Percentiles rank a stretch among this genome's conserved stretches.
Evolutionary conservation across 2,888 invertebrate genomes (phyloP).

Genomic region (Stenolophus ochropezus): DNA sequence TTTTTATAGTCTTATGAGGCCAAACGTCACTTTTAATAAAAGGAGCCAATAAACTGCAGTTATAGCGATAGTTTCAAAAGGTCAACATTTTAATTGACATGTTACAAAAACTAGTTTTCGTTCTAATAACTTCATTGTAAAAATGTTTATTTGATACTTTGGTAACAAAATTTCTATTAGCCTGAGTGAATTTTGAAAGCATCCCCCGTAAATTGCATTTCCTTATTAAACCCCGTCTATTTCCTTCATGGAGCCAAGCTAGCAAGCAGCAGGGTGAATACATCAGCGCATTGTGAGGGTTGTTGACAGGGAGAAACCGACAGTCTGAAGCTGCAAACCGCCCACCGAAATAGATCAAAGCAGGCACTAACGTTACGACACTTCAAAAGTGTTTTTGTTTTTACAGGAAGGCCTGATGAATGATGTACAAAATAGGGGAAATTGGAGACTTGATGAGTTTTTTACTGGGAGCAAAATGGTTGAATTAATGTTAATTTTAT

Average conservation of each 20-base stretch:
- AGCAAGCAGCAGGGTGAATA: background rate
- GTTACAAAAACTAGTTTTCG: no score
- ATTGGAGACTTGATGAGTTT: background rate
- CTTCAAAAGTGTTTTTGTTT: constrained; percentile 31
- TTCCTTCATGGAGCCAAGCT: background rate
- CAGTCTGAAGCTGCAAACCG: background rate
- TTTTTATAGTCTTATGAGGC: no score
- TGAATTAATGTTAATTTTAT: background rate
- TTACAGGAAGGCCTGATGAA: constrained; percentile 10
- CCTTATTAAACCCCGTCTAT: background rate
- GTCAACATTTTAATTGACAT: no score
- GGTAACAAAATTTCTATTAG: background rate
- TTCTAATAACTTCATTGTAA: no score
- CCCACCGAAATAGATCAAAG: background rate
- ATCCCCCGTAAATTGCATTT: background rate
- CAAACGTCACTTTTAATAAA: no score
- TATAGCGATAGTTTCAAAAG: no score
- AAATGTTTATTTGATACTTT: no score
- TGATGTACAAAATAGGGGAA: background rate
- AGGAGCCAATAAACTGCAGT: no score
- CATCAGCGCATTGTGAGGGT: background rate
- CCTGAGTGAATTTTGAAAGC: background rate
- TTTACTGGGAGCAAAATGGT: background rate
- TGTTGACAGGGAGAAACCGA: background rate
- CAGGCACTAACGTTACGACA: background rate